Percentiles rank a stretch among this genome's conserved stretches.
These are phyloP conservation scores for Apostichopus parvimensis DNA, from an alignment of 35 echinoderm and acorn worm genomes.

Conservation along the genomic window DNA sequence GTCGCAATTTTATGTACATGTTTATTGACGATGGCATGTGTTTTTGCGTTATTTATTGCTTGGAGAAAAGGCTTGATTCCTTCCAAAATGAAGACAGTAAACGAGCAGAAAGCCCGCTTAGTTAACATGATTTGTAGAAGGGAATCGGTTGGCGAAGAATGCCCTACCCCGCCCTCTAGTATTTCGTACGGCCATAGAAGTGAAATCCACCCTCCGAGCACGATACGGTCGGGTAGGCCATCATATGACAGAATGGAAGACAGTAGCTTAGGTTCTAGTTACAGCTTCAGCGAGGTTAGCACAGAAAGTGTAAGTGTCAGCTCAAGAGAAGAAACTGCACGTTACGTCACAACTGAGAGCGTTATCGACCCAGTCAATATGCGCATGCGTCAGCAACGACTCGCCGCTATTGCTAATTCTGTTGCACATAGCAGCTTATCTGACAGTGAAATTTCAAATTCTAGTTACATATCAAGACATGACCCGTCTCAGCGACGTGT, in stretches of 20 bases:
- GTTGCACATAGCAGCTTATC: neutral
- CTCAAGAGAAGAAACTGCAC: slow-evolving; percentile 62
- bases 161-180: slow-evolving; percentile 28
- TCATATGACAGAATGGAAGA: slow-evolving; percentile 58
- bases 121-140: slow-evolving; percentile 49
- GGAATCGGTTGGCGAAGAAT: slow-evolving; percentile 34
- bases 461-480: slow-evolving; percentile 19
- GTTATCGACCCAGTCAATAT: slow-evolving; percentile 67
- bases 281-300: slow-evolving; percentile 65
- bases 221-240: neutral
- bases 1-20: slow-evolving; percentile 1
- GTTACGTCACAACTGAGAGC: slow-evolving; percentile 84
- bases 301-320: slow-evolving; percentile 57
- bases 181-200: neutral
- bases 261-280: slow-evolving; percentile 58
- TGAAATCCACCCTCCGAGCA: neutral
- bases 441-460: neutral
- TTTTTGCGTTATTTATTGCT: slow-evolving; percentile 35
- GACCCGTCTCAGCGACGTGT: slow-evolving; percentile 55
- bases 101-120: slow-evolving; percentile 40
- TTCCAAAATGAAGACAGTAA: neutral
- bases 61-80: slow-evolving; percentile 70
- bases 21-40: slow-evolving; percentile 11
- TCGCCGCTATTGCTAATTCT: slow-evolving; percentile 48
- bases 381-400: slow-evolving; percentile 57